These are phyloP conservation scores for Palythoa grandiflora DNA, from an alignment of 92 coral and sea anemone genomes.

Conservation along the genomic window DNA sequence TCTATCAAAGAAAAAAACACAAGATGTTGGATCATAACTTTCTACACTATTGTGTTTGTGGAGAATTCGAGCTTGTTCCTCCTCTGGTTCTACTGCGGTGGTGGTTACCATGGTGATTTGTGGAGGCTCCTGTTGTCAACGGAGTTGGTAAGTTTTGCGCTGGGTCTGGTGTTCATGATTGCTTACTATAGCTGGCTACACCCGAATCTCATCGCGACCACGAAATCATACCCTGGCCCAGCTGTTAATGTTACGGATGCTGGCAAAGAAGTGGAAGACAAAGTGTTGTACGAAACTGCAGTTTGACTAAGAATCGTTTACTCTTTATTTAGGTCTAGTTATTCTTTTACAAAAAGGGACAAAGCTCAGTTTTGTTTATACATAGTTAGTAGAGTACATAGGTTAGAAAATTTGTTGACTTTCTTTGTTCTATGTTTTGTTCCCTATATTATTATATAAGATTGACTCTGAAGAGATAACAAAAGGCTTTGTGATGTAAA, in stretches of 20 bases:
- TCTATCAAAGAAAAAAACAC: conserved; percentile 52
- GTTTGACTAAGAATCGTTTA: not conserved
- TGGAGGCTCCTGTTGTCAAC: conserved; percentile 20
- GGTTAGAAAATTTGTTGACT: too few relatives aligned
- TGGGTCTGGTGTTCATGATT: conserved; percentile 46
- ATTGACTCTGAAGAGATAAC: too few relatives aligned
- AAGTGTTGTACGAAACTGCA: not conserved
- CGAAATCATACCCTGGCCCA: not conserved
- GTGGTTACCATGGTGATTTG: conserved; percentile 20
- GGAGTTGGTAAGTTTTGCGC: conserved; percentile 57
- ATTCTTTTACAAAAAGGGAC: too few relatives aligned
- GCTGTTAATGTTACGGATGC: not conserved
- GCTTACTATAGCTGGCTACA: conserved; percentile 59
- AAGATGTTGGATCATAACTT: conserved; percentile 46
- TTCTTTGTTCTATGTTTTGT: too few relatives aligned
- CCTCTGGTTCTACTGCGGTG: conserved; percentile 31
- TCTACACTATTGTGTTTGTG: conserved; percentile 43
- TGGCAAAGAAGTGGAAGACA: not conserved
- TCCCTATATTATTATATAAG: too few relatives aligned
- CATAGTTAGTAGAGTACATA: too few relatives aligned
- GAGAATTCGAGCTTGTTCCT: conserved; percentile 52
- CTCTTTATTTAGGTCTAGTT: too few relatives aligned
- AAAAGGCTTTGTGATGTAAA: too few relatives aligned
- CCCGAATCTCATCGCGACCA: conserved; percentile 21
- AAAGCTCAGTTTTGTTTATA: too few relatives aligned